Evolutionary conservation across 2,797 vertebrate genomes (phyloP).

Genomic region (Champsocephalus gunnari): DNA sequence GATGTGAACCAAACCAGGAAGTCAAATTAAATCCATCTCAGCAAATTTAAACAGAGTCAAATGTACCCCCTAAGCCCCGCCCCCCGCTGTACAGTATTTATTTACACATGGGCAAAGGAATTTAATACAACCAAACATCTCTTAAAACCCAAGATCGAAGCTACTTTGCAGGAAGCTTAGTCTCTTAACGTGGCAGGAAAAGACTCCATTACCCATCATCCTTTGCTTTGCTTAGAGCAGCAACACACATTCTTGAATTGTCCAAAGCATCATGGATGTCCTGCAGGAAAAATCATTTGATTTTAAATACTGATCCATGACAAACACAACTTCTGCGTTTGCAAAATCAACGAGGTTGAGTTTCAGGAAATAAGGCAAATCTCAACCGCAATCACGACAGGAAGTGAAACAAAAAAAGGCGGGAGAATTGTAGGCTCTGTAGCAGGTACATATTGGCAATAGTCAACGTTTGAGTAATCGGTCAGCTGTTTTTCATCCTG

Average conservation of each 20-base stretch:
- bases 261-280: slow-evolving; percentile 32
- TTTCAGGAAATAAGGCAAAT: slow-evolving; percentile 66
- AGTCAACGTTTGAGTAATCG: too few species aligned
- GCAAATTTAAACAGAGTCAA: slow-evolving; percentile 73
- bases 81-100: slow-evolving; percentile 81
- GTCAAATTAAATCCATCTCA: slow-evolving; percentile 66
- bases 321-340: slow-evolving; percentile 33
- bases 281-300: background rate
- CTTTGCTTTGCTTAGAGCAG: slow-evolving; percentile 40
- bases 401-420: slow-evolving; percentile 32
- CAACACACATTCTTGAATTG: slow-evolving; percentile 39
- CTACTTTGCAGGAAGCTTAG: slow-evolving; percentile 22
- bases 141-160: slow-evolving; percentile 12
- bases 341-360: slow-evolving; percentile 34
- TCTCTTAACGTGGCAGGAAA: slow-evolving; percentile 24
- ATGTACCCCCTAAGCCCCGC: slow-evolving; percentile 36
- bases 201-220: slow-evolving; percentile 45
- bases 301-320: slow-evolving; percentile 49
- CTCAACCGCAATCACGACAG: slow-evolving; percentile 32
- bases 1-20: slow-evolving; percentile 46
- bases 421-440: slow-evolving; percentile 33
- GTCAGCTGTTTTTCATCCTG: too few species aligned
- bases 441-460: slow-evolving; percentile 35
- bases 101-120: slow-evolving; percentile 82
- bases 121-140: slow-evolving; percentile 53